phyloP scores from a whole-genome alignment of 2,113 vertebrate species.

The Podarcis muralis region DNA sequence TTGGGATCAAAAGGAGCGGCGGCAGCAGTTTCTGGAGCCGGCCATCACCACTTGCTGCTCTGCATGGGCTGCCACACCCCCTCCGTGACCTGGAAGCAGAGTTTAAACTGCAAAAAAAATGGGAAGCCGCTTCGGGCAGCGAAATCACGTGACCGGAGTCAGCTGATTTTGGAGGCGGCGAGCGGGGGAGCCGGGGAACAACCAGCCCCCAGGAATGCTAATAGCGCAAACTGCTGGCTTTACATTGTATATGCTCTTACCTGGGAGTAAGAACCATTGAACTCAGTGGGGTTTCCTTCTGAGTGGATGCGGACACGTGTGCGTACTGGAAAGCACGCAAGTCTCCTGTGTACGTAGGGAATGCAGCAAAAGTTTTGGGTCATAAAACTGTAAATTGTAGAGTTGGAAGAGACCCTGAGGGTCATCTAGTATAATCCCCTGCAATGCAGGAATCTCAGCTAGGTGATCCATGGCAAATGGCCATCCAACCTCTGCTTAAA shows the following conservation, averaged over 20 bases:
- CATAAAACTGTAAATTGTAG: too few relatives aligned
- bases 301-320: not conserved
- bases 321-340: not conserved
- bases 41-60: not conserved
- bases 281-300: not conserved
- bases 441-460: too few relatives aligned
- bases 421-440: too few relatives aligned
- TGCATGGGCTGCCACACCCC: not conserved
- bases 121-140: not conserved
- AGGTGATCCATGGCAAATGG: too few relatives aligned
- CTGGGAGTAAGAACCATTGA: not conserved
- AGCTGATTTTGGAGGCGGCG: not conserved
- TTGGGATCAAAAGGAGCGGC: not conserved
- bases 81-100: constrained; percentile 11
- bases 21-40: not conserved
- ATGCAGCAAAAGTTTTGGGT: too few relatives aligned
- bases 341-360: not conserved
- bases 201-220: not conserved
- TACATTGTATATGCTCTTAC: not conserved
- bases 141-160: not conserved
- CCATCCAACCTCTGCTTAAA: too few relatives aligned
- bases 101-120: not conserved
- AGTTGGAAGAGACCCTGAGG: too few relatives aligned
- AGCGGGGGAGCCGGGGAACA: not conserved
- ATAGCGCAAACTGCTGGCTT: not conserved